Evolutionary conservation across 2,113 vertebrate species (phyloP).

Genomic region (Triplophysa rosa): DNA sequence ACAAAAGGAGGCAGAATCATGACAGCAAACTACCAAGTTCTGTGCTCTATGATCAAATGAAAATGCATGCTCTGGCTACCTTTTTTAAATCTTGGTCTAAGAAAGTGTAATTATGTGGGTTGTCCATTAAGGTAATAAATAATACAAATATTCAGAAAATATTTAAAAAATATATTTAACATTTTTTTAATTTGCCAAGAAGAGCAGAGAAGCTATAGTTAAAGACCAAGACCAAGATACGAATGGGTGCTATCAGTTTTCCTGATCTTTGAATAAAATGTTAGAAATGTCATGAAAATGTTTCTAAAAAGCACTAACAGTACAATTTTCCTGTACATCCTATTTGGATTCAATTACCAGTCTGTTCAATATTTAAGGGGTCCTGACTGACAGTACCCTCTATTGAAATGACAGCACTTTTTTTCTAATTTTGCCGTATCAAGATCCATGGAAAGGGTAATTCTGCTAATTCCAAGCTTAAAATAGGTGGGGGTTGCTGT

Average conservation of each 20-base stretch:
- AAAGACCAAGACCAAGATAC: not conserved
- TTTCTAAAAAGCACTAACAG: not conserved
- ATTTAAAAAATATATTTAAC: too few relatives aligned
- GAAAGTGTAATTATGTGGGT: too few relatives aligned
- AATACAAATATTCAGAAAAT: too few relatives aligned
- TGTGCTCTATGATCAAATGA: too few relatives aligned
- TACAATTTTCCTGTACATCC: constrained; percentile 13
- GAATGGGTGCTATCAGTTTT: not conserved
- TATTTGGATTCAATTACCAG: constrained; percentile 36
- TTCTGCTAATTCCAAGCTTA: constrained; percentile 44
- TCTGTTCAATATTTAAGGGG: constrained; percentile 22
- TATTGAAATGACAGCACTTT: constrained; percentile 18
- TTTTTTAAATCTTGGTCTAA: too few relatives aligned
- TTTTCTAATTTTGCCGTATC: constrained; percentile 25
- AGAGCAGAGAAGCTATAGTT: too few relatives aligned
- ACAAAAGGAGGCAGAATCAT: too few relatives aligned
- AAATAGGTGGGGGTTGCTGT: not conserved
- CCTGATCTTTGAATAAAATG: not conserved
- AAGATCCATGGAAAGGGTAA: constrained; percentile 21
- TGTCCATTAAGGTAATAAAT: too few relatives aligned
- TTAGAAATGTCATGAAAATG: not conserved
- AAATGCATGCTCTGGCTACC: too few relatives aligned
- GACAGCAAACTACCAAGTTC: too few relatives aligned
- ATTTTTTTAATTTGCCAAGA: too few relatives aligned
- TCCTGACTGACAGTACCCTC: constrained; percentile 14